These are phyloP conservation scores for Autographa pulchrina DNA, from an alignment of 2,888 invertebrate genomes.

Conservation along the genomic window DNA sequence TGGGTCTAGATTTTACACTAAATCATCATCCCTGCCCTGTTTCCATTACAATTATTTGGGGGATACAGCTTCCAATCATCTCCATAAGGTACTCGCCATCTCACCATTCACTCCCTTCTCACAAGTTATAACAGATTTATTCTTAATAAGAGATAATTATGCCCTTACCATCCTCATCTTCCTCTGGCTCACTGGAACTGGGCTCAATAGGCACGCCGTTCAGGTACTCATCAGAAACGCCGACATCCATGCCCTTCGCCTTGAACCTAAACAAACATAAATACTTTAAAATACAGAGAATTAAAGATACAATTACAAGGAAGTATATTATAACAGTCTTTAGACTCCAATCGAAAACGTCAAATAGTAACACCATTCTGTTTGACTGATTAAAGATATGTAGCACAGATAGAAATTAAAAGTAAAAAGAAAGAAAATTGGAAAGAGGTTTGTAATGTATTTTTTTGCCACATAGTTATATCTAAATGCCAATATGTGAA, in stretches of 20 bases:
- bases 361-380: not conserved
- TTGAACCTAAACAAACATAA: constrained; percentile 90
- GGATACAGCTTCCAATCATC: too few relatives aligned
- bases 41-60: too few relatives aligned
- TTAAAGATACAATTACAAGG: not conserved
- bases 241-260: constrained; percentile 95
- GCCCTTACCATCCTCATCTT: constrained; percentile 80
- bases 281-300: not conserved
- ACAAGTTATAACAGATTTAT: too few relatives aligned
- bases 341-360: not conserved
- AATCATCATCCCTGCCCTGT: too few relatives aligned
- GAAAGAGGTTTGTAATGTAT: too few relatives aligned
- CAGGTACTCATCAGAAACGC: constrained; percentile 93
- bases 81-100: too few relatives aligned
- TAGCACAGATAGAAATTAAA: not conserved
- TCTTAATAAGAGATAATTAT: not conserved
- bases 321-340: not conserved
- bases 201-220: constrained; percentile 93
- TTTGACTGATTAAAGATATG: not conserved
- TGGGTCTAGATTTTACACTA: too few relatives aligned
- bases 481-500: too few relatives aligned
- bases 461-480: too few relatives aligned
- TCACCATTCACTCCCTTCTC: too few relatives aligned
- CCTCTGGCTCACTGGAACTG: constrained; percentile 92
- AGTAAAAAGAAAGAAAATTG: too few relatives aligned